Evolutionary conservation across 2,888 invertebrate genomes (phyloP).

Genomic region (Aspidiotus rigidus): DNA sequence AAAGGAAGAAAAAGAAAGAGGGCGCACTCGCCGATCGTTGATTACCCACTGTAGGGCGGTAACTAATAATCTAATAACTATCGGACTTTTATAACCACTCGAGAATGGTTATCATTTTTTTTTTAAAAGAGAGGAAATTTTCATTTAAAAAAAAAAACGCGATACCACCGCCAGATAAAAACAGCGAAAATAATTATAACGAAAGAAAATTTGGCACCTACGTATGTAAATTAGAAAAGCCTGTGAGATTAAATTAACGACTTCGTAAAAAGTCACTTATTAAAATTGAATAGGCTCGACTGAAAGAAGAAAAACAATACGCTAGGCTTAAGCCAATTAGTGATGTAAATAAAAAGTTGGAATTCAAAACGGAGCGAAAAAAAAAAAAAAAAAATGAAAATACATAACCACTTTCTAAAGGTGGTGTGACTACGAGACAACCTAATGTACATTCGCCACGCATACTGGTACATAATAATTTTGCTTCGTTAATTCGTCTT

Average conservation of each 20-base stretch:
- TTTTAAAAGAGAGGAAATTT: not conserved
- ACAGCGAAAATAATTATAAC: not conserved
- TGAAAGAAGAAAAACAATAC: not conserved
- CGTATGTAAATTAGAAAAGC: slow-evolving; percentile 14
- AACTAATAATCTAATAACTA: slow-evolving; percentile 16
- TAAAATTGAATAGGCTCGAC: not conserved
- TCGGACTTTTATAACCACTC: not conserved
- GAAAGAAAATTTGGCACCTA: slow-evolving; percentile 28
- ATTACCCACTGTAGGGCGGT: slow-evolving; percentile 11
- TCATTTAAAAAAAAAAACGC: not conserved
- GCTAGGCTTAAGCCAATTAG: not conserved
- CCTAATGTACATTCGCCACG: not conserved
- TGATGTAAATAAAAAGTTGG: slow-evolving; percentile 3
- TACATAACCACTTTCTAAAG: not conserved
- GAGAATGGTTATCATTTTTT: slow-evolving; percentile 9
- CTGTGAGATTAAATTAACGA: slow-evolving; percentile 2
- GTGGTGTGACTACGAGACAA: not conserved
- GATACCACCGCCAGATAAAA: not conserved
- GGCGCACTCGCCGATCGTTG: slow-evolving; percentile 5
- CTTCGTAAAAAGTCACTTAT: not conserved
- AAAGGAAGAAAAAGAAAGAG: slow-evolving; percentile 3
- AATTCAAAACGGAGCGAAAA: not conserved
- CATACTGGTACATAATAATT: not conserved
- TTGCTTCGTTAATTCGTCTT: slow-evolving; percentile 1
- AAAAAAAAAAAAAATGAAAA: not conserved